phyloP scores from a whole-genome alignment of 2,113 vertebrate genomes.

The Cepphus grylle region DNA sequence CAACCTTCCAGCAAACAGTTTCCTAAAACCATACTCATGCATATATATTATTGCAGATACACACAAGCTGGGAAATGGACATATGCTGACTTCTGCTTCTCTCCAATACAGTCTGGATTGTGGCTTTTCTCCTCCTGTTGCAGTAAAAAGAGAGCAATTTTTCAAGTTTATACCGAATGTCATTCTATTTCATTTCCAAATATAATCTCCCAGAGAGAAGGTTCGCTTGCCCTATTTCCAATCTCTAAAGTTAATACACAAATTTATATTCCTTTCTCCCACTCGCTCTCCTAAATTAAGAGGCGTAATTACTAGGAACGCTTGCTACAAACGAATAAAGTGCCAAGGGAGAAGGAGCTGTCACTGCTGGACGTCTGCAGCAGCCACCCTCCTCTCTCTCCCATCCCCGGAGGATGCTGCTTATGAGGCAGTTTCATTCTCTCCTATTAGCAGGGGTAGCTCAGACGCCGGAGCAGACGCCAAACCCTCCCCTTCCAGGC shows the following conservation, averaged over 20 bases:
- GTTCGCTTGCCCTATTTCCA: constrained; percentile 53
- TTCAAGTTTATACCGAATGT: constrained; percentile 61
- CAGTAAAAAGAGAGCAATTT: constrained; percentile 61
- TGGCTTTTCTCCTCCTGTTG: constrained; percentile 47
- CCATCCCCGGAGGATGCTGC: constrained; percentile 13
- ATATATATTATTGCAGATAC: not conserved
- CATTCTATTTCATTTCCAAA: constrained; percentile 68
- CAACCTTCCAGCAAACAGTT: not conserved
- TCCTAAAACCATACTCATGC: not conserved
- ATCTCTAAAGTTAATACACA: constrained; percentile 68
- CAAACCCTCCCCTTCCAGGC: not conserved
- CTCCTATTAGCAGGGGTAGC: constrained; percentile 24
- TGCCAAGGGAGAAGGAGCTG: constrained; percentile 51
- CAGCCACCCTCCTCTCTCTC: constrained; percentile 25
- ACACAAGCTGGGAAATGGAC: not conserved
- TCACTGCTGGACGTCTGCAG: constrained; percentile 8
- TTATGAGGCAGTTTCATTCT: constrained; percentile 29
- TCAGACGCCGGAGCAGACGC: not conserved
- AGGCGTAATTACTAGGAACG: constrained; percentile 65
- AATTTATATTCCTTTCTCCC: constrained; percentile 71
- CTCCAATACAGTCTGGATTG: not conserved
- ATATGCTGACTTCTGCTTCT: constrained; percentile 62
- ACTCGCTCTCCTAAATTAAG: constrained; percentile 69
- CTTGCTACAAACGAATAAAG: constrained; percentile 46
- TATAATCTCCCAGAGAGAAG: constrained; percentile 59